A percentile compares a stretch with the other conserved stretches of the same genome.
Conservation (phyloP, 92 coral and sea anemone species). For the Porites evermanni region DNA sequence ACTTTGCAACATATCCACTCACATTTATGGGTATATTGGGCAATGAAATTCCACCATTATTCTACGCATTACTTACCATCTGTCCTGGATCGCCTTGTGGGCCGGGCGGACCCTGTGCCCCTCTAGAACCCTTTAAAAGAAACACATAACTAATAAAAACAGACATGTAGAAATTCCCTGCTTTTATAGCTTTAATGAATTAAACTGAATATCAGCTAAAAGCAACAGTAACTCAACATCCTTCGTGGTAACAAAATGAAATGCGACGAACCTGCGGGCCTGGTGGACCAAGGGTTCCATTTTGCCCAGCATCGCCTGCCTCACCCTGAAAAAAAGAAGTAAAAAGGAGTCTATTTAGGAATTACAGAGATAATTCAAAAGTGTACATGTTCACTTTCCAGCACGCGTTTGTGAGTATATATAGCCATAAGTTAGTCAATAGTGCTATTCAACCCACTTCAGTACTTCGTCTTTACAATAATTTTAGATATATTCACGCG, state of each 20-base stretch:
- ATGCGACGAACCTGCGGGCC: constrained; percentile 31
- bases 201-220: not conserved
- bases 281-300: constrained; percentile 16
- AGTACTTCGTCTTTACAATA: too few relatives aligned
- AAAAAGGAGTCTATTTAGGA: not conserved
- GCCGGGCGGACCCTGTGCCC: constrained; percentile 19
- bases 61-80: not conserved
- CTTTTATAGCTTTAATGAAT: too few relatives aligned
- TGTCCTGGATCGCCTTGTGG: constrained; percentile 23
- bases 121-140: constrained; percentile 23
- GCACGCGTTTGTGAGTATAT: not conserved
- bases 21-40: too few relatives aligned
- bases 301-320: constrained; percentile 6
- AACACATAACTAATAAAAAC: not conserved
- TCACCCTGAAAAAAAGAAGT: constrained; percentile 7
- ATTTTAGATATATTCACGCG: too few relatives aligned
- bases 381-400: not conserved
- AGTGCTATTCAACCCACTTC: too few relatives aligned
- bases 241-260: not conserved
- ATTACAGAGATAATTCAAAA: too few relatives aligned
- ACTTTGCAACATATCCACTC: too few relatives aligned
- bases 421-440: too few relatives aligned
- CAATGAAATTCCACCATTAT: too few relatives aligned
- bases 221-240: not conserved
- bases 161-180: not conserved